Conservation (phyloP, 2,888 invertebrate species). For the Drosophila sordidula region DNA sequence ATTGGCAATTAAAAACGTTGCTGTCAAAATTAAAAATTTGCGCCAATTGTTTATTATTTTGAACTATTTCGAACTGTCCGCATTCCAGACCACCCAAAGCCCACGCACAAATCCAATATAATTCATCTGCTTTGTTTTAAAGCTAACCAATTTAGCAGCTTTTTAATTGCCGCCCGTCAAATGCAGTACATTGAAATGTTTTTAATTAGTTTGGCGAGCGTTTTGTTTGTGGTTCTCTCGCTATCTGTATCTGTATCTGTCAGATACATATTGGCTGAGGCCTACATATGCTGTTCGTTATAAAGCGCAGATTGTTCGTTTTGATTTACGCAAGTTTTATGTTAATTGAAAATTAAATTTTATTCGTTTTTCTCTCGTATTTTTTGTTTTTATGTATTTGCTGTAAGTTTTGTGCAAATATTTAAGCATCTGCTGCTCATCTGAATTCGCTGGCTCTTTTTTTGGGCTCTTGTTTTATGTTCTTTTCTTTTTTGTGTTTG, state of each 20-base stretch:
- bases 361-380: slow-evolving; percentile 25
- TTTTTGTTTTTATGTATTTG: slow-evolving; percentile 1
- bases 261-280: slow-evolving; percentile 18
- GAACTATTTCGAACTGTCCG: slow-evolving; percentile 12
- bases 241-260: slow-evolving; percentile 18
- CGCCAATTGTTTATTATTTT: background rate
- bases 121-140: slow-evolving; percentile 26
- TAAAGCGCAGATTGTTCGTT: slow-evolving; percentile 32
- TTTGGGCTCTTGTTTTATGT: slow-evolving; percentile 8
- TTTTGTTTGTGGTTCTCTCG: slow-evolving; percentile 3
- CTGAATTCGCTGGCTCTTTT: slow-evolving; percentile 4
- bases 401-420: slow-evolving; percentile 56
- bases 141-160: slow-evolving; percentile 31
- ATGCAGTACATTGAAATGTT: slow-evolving; percentile 46
- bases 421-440: slow-evolving; percentile 40
- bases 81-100: background rate
- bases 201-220: slow-evolving; percentile 54
- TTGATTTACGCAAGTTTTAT: slow-evolving; percentile 57
- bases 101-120: slow-evolving; percentile 11
- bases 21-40: background rate
- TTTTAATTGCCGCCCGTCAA: slow-evolving; percentile 42
- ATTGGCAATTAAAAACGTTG: background rate
- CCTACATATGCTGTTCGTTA: slow-evolving; percentile 34
- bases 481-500: slow-evolving; percentile 10
- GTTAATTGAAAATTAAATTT: slow-evolving; percentile 60